Evolutionary conservation across 2,888 invertebrate species (phyloP).

Genomic region (Chymomyza amoena): DNA sequence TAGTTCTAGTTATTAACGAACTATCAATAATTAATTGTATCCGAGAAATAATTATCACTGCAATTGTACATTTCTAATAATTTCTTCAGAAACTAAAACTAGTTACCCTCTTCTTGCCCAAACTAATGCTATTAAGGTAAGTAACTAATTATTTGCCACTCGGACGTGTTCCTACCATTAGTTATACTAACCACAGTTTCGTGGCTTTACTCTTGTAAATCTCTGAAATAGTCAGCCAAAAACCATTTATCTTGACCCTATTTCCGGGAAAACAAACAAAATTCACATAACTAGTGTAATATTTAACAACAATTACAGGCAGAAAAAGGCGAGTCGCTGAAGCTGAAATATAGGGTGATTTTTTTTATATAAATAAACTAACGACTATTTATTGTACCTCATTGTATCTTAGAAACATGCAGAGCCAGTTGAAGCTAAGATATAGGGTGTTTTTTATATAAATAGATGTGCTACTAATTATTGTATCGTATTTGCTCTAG

Average conservation of each 20-base stretch:
- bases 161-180: background rate
- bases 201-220: constrained; percentile 4
- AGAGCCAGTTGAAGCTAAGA: no score
- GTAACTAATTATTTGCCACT: constrained; percentile 11
- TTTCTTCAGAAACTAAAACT: background rate
- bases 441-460: no score
- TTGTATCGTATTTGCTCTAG: no score
- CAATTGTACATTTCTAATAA: background rate
- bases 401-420: no score
- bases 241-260: constrained; percentile 48
- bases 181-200: background rate
- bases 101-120: background rate
- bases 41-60: background rate
- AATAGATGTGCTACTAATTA: no score
- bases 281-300: constrained; percentile 40
- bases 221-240: constrained; percentile 31
- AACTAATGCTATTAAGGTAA: constrained; percentile 42
- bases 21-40: background rate
- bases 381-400: no score
- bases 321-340: background rate
- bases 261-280: background rate
- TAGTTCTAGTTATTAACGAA: no score
- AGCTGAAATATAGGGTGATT: background rate
- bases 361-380: no score
- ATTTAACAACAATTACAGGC: constrained; percentile 56